Evolutionary conservation across 2,888 invertebrate genomes (phyloP).

Genomic region (Pandemis cinnamomeana): DNA sequence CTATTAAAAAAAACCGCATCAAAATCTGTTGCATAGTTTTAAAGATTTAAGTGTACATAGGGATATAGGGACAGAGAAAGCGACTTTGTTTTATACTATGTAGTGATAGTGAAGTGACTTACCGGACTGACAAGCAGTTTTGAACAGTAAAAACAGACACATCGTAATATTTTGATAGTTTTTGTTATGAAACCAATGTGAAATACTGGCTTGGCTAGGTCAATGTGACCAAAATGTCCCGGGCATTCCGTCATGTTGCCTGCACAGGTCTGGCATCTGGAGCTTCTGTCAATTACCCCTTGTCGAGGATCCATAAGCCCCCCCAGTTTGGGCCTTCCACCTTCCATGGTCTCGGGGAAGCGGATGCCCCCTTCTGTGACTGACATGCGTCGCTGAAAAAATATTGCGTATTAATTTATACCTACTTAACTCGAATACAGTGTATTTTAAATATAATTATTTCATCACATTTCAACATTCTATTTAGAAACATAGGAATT

Average conservation of each 20-base stretch:
- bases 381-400: constrained; percentile 96
- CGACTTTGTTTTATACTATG: too few species aligned
- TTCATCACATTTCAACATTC: constrained; percentile 7
- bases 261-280: constrained; percentile 97
- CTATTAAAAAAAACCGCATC: too few species aligned
- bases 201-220: constrained; percentile 99
- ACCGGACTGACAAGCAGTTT: constrained; percentile 97
- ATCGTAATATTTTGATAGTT: constrained; percentile 98
- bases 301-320: constrained; percentile 99
- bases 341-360: constrained; percentile 99
- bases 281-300: constrained; percentile 97
- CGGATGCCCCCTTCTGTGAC: constrained; percentile 98
- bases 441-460: constrained; percentile 3
- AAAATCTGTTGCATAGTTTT: too few species aligned
- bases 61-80: too few species aligned
- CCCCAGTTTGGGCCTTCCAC: constrained; percentile 98
- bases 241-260: constrained; percentile 99
- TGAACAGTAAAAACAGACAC: constrained; percentile 99
- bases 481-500: neutral
- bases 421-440: neutral
- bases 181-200: constrained; percentile 99
- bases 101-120: too few species aligned
- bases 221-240: constrained; percentile 99
- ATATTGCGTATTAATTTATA: constrained; percentile 10
- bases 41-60: too few species aligned